phyloP scores from a whole-genome alignment of 2,113 vertebrate species.

The Pseudonaja textilis region DNA sequence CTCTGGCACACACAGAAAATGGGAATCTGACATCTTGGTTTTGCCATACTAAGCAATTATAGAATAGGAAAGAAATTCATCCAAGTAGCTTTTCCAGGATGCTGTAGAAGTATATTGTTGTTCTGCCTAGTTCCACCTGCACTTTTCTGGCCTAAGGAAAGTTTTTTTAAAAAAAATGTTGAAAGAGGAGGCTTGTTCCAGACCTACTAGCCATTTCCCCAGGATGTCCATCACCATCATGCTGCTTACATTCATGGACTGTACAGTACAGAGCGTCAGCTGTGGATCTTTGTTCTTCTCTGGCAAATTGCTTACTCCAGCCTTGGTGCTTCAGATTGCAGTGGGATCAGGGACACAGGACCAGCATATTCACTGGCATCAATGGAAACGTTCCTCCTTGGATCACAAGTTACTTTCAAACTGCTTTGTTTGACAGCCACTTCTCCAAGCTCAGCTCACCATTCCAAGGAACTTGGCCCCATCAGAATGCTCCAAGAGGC shows the following conservation, averaged over 20 bases:
- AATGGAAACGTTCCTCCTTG: constrained; percentile 11
- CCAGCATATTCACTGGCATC: background rate
- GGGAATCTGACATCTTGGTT: background rate
- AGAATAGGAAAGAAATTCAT: constrained; percentile 7
- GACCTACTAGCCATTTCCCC: constrained; percentile 6
- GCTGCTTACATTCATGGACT: background rate
- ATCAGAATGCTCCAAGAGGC: background rate
- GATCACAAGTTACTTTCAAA: background rate
- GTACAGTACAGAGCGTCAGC: background rate
- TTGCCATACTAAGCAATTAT: background rate
- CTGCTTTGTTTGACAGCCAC: background rate
- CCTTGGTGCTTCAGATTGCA: background rate
- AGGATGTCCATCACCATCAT: background rate
- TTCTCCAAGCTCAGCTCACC: constrained; percentile 9
- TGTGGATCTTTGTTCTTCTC: background rate
- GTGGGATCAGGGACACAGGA: background rate
- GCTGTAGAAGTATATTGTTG: background rate
- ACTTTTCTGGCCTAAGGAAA: background rate
- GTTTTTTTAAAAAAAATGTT: background rate
- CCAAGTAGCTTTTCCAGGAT: background rate
- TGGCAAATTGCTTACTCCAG: constrained; percentile 3
- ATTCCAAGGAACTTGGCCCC: constrained; percentile 9
- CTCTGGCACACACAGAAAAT: background rate
- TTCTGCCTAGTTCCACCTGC: background rate
- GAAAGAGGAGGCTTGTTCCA: constrained; percentile 1